Evolutionary conservation across 2,797 vertebrate genomes (phyloP), one percentile per base, ranked within the genome.

Genomic region (Holocentrus rufus): DNA sequence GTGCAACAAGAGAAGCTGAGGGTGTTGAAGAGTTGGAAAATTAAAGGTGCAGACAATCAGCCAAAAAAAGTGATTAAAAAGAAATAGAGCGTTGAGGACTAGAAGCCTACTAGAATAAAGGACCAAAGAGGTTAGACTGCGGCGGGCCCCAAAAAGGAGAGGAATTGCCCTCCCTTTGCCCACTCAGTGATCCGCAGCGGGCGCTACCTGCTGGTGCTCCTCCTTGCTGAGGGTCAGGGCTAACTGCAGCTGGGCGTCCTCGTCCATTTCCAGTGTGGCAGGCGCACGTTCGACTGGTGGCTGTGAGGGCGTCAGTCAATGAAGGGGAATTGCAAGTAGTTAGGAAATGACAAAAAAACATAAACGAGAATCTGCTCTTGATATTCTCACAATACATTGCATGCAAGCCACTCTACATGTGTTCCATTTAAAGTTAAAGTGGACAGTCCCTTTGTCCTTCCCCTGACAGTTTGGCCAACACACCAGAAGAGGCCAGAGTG

Each of bases 191-290:
- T 2, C 42, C 17, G 20, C 1, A 46, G 15, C 1, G 31, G 17
- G 0, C 20, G 65, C 11, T 96, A 99, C 98, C 97, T 98, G 96
- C 91, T 97, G 93, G 7, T 98, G 97, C 86, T 96, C 96, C 91
- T 98, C 95, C 91, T 93, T 96, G 93, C 98, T 99, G 87, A 97
- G 94, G 86, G 79, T 95, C 84, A 99, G 89, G 46, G 97, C 98
- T 65, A 97, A 90, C 94, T 97, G 95, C 69, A 99, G 94, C 91
- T 99, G 97, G 42, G 94, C 87, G 54, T 98, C 97, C 86, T 99
- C 98, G 0, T 99, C 97, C 93, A 95, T 95, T 39, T 95, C 95
- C 87, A 93, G 58, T 61, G 82, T 8, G 15, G 50, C 25, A 20
- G 86, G 79, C 55, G 70, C 39, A 18, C 27, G 81, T 2, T 79